Base-by-base conservation (phyloP, 2,113 vertebrate genomes). In the Copsychus sechellarum region DNA sequence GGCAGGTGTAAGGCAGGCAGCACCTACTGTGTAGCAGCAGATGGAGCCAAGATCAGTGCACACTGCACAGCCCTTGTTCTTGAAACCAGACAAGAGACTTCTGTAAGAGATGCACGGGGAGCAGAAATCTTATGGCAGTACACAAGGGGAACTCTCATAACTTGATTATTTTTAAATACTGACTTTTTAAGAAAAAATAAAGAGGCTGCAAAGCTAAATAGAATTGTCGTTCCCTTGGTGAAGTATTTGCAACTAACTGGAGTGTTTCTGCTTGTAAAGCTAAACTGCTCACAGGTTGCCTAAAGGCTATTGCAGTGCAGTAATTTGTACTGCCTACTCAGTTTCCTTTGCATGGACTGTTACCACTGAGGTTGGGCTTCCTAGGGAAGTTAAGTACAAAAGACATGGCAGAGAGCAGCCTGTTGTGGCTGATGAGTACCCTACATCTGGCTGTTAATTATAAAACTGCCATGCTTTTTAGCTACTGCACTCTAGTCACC, bases 151-250 rank as follows among this genome's bases (percentile, higher is more conserved):
- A 60, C 65, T 56, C 14, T 88, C 80, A 69, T 80, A 34, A n/a
- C 29, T 66, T 3, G 3, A 16, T 83, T 79, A 31, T 93, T 89
- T 95, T 93, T 57, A 66, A 92, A 92, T 90, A 92, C 45, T 88
- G 84, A 45, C 48, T 84, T 95, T 93, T 53, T 81, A 77, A 90
- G 62, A 80, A 95, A 76, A 92, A 97, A 96, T 88, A 95, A 96
- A 97, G 83, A 26, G 40, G 50, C 64, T 83, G 79, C 38, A 66
- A 90, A 93, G 71, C 67, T 54, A 36, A 88, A 77, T 23, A n/a
- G 33, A 89, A 87, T 38, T 82, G 71, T 92, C 16, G 25, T 73
- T 82, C 62, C 86, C 85, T 82, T 0, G 3, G 42, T 47, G 31
- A 91, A 88, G 24, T 42, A 47, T 86, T 91, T 91, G 51, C 78